Conservation (phyloP, 2,888 invertebrate species). For the Sinotaia quadrata region DNA sequence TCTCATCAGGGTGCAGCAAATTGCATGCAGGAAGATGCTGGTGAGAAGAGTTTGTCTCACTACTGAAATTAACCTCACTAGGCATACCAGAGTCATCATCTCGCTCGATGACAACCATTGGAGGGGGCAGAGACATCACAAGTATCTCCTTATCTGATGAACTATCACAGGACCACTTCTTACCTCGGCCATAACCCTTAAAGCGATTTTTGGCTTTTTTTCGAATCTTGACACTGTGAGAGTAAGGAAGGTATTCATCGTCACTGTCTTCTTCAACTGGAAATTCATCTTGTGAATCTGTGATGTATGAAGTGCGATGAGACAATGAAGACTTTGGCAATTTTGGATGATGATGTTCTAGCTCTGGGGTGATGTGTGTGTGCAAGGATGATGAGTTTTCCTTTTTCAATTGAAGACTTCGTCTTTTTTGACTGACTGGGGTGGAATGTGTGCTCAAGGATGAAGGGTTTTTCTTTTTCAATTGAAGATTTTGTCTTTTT, state of each 20-base stretch:
- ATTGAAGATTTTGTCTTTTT: background rate
- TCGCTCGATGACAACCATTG: conserved; percentile 19
- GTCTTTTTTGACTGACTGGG: too few relatives aligned
- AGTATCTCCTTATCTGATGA: conserved; percentile 1
- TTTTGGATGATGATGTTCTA: background rate
- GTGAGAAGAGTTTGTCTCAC: background rate
- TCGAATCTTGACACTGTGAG: background rate
- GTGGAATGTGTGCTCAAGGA: too few relatives aligned
- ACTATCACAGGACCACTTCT: background rate
- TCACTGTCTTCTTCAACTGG: background rate
- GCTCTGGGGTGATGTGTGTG: background rate
- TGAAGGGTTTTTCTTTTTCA: too few relatives aligned
- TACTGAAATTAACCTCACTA: background rate
- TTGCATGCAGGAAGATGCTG: background rate
- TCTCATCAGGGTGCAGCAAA: conserved; percentile 14
- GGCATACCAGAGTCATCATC: conserved; percentile 4
- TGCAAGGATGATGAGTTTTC: too few relatives aligned
- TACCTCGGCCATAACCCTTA: background rate
- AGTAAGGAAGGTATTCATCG: background rate
- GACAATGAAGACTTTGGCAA: background rate
- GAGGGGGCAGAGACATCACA: conserved; percentile 15
- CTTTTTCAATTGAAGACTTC: too few relatives aligned
- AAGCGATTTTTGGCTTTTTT: background rate
- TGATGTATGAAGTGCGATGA: background rate
- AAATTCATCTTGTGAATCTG: background rate